Evolutionary conservation across 2,888 invertebrate genomes (phyloP).

Genomic region (Cecidostiba fungosa): DNA sequence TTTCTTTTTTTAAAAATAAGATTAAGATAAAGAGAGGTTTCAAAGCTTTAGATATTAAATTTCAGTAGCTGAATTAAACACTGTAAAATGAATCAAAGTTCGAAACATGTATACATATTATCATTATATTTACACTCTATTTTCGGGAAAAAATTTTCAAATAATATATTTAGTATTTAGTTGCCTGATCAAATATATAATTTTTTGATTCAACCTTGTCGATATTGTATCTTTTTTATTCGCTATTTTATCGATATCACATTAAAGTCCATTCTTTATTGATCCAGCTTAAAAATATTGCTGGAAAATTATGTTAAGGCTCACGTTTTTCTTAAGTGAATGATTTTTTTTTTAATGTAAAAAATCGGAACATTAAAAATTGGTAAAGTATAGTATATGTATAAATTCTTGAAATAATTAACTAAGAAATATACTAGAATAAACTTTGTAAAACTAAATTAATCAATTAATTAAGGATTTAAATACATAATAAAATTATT

Average conservation of each 20-base stretch:
- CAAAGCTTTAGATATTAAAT: not conserved
- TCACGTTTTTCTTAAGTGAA: conserved; percentile 35
- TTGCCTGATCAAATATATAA: conserved; percentile 38
- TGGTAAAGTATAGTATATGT: not conserved
- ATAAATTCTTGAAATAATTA: conserved; percentile 26
- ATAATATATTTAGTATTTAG: conserved; percentile 42
- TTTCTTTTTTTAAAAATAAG: not conserved
- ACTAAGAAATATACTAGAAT: conserved; percentile 22
- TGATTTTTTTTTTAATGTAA: conserved; percentile 29
- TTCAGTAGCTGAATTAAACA: not conserved
- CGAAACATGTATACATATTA: conserved; percentile 30
- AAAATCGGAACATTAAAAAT: conserved; percentile 15
- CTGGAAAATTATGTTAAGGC: conserved; percentile 50
- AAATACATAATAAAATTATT: conserved; percentile 40
- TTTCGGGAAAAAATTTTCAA: not conserved
- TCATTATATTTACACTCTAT: conserved; percentile 31
- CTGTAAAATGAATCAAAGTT: conserved; percentile 40
- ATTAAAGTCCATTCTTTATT: conserved; percentile 63
- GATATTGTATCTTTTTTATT: conserved; percentile 44
- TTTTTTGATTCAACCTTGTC: conserved; percentile 47
- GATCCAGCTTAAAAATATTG: conserved; percentile 45
- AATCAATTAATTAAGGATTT: not conserved
- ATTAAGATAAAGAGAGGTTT: not conserved
- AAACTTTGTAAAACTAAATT: not conserved
- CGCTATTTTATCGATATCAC: conserved; percentile 60